A percentile compares a stretch with the other conserved stretches of the same genome.
Evolutionary conservation across 2,888 invertebrate genomes (phyloP).

Genomic region (Hipparchia semele): DNA sequence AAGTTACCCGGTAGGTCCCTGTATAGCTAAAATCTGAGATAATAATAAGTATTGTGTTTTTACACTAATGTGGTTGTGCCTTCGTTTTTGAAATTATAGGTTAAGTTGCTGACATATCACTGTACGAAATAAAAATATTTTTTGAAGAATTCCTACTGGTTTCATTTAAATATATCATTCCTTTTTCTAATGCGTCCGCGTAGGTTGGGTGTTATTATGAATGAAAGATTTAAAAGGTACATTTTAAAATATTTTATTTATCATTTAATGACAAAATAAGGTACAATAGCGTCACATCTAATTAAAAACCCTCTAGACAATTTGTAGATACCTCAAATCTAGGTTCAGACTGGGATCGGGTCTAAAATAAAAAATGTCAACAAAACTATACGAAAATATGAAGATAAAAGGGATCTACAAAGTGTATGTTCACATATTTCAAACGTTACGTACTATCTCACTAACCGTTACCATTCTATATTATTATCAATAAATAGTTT

Average conservation of each 20-base stretch:
- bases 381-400: not conserved
- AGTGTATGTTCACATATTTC: not conserved
- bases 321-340: conserved; percentile 12
- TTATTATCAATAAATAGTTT: conserved; percentile 21
- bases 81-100: no score
- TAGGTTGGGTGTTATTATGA: not conserved
- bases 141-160: conserved; percentile 1
- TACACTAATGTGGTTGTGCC: no score
- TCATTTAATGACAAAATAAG: conserved; percentile 9
- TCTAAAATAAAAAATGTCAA: not conserved
- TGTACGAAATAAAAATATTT: conserved; percentile 14
- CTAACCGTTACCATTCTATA: conserved; percentile 28
- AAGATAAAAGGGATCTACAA: conserved; percentile 11
- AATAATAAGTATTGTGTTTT: no score
- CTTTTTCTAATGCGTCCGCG: no score
- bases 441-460: conserved; percentile 21
- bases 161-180: not conserved
- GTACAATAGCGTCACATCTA: conserved; percentile 18
- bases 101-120: conserved; percentile 10
- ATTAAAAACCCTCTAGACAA: not conserved
- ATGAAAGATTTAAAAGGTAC: not conserved
- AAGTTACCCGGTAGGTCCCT: no score
- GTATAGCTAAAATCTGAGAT: no score
- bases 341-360: not conserved
- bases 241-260: conserved; percentile 14